Evolutionary conservation across 2,888 invertebrate genomes (phyloP).

Genomic region (Isoperla grammatica): DNA sequence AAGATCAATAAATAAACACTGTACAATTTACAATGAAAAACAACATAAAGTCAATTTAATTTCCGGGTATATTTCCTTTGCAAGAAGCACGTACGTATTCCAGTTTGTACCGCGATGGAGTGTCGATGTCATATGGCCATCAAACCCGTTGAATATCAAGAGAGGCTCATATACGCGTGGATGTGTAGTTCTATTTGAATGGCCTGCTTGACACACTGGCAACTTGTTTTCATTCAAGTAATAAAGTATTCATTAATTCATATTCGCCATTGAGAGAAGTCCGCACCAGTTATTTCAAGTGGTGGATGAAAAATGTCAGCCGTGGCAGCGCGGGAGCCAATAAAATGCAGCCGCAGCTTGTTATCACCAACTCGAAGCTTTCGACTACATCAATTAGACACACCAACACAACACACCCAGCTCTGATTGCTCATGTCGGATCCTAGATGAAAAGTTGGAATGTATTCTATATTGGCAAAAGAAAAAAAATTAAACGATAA

Average conservation of each 20-base stretch:
- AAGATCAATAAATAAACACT: background rate
- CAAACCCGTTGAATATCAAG: background rate
- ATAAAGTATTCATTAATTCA: conserved; percentile 8
- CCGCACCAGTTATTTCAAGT: conserved; percentile 1
- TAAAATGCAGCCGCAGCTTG: conserved; percentile 4
- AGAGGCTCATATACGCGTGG: no score
- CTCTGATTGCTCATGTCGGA: background rate
- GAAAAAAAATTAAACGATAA: background rate
- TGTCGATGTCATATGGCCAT: background rate
- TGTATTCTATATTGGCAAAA: background rate
- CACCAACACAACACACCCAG: no score
- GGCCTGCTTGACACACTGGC: conserved; percentile 3
- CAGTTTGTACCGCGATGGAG: no score
- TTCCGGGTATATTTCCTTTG: no score
- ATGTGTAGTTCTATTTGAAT: background rate
- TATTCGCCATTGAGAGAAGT: background rate
- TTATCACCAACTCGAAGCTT: background rate
- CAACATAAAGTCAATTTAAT: no score
- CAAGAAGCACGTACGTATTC: no score
- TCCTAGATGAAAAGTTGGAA: background rate
- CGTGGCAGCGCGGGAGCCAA: background rate
- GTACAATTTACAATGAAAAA: background rate
- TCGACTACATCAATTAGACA: no score
- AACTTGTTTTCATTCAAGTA: background rate
- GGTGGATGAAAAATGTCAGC: conserved; percentile 4